Evolutionary conservation across 2,888 invertebrate species (phyloP), one percentile per base, ranked within the genome.

Genomic region (Ptilodon capucinus): DNA sequence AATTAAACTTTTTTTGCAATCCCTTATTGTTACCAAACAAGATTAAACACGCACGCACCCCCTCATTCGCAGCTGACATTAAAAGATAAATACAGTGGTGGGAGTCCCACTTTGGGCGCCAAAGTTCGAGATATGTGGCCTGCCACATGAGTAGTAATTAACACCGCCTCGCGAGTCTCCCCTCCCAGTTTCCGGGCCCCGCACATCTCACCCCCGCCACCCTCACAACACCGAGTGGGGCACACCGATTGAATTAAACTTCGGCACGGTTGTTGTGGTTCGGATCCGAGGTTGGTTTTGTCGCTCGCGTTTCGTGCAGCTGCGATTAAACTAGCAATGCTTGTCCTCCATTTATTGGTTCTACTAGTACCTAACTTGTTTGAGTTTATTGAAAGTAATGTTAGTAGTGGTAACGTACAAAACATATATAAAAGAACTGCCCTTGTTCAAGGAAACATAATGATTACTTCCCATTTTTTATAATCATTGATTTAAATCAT

Each of bases 171-270:
- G 73, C 73, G 68, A 65, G 56, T 61, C 55, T 68, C 58, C 68
- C 63, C 59, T 61, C 52, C 46, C 62, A n/a, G n/a, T n/a, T n/a
- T 63, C 41, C 58, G 61, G 42, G 59, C 46, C 40, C 42, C 54
- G 54, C 54, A 48, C 53, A 53, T 60, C 49, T 25, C 46, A 52
- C 46, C 63, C 56, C 54, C 53, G 40, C 63, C 43, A 58, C 41
- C 41, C 53, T 38, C 39, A 38, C 46, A 58, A 47, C 57, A 58
- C 70, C 57, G 64, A 62, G 74, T 76, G 82, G 79, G 78, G 80
- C 80, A 79, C 84, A 81, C 80, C 86, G 89, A 89, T 91, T 89
- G 90, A 90, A 91, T 91, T 91, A 90, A 90, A 91, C 86, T 91
- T 89, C 76, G 79, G 84, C 83, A 82, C 80, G 80, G 81, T 86